A percentile compares a stretch with the other conserved stretches of the same genome.
These are phyloP conservation scores for Ateles fusciceps DNA, from an alignment of 2,797 vertebrate species.

Conservation along the genomic window DNA sequence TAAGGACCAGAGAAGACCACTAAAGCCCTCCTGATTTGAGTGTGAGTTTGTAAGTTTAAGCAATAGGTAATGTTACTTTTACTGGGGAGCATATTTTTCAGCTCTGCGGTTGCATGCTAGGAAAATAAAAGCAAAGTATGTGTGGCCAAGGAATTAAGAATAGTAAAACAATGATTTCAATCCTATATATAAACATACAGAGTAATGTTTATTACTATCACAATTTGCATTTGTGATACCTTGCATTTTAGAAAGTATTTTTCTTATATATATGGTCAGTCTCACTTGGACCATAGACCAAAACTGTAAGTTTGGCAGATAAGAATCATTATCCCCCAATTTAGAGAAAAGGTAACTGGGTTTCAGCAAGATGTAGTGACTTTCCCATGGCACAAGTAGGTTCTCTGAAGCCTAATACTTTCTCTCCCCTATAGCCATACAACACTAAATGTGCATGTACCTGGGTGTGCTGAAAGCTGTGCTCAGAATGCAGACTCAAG, in stretches of 20 bases:
- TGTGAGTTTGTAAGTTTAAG: slow-evolving; percentile 65
- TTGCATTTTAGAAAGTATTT: background rate
- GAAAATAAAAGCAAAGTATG: slow-evolving; percentile 13
- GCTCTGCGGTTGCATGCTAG: background rate
- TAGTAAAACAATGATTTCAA: slow-evolving; percentile 1
- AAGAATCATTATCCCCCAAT: background rate
- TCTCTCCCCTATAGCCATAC: background rate
- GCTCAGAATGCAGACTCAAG: background rate
- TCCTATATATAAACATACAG: background rate
- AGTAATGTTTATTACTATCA: background rate
- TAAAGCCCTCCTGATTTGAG: slow-evolving; percentile 25
- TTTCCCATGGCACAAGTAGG: background rate
- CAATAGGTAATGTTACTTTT: slow-evolving; percentile 61
- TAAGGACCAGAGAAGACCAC: slow-evolving; percentile 10
- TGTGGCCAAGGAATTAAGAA: slow-evolving; percentile 30
- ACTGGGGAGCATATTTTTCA: background rate
- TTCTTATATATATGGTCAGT: background rate
- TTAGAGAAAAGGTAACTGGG: background rate
- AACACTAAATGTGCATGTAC: background rate
- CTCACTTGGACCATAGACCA: background rate
- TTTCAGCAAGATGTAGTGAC: background rate
- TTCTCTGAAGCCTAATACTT: background rate
- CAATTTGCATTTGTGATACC: background rate
- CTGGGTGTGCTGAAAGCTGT: background rate
- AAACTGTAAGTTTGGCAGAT: background rate